Conservation (phyloP, 2,797 vertebrate species). For the Labroides dimidiatus region DNA sequence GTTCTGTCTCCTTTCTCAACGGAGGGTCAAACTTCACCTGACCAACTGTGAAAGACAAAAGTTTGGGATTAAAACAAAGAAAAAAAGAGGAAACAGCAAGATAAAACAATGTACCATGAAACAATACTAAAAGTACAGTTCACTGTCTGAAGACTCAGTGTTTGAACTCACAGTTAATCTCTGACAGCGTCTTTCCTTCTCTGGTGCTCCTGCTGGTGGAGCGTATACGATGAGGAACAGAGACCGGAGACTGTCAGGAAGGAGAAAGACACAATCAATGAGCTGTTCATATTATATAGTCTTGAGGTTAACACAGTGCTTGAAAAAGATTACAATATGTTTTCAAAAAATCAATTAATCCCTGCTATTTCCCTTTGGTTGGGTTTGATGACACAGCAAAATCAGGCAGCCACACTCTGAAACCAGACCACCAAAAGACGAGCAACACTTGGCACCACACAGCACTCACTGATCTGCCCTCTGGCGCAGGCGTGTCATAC, state of each 20-base stretch:
- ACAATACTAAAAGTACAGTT: not conserved
- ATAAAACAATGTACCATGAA: not conserved
- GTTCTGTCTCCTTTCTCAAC: conserved; percentile 95
- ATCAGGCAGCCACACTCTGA: conserved; percentile 51
- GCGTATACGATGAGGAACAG: conserved; percentile 95
- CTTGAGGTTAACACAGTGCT: conserved; percentile 11
- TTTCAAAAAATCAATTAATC: conserved; percentile 14
- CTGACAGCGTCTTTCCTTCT: conserved; percentile 96
- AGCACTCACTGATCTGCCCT: not conserved
- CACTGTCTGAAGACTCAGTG: not conserved
- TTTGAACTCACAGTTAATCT: conserved; percentile 94
- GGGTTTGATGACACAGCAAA: conserved; percentile 70
- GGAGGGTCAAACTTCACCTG: conserved; percentile 98
- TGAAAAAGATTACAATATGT: conserved; percentile 34
- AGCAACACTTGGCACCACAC: conserved; percentile 36
- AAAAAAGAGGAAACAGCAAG: not conserved
- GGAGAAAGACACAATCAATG: conserved; percentile 38
- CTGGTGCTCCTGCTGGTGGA: conserved; percentile 94
- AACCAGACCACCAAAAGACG: conserved; percentile 56
- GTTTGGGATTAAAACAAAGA: not conserved
- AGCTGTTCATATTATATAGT: conserved; percentile 16
- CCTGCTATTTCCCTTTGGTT: conserved; percentile 60
- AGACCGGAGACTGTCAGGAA: conserved; percentile 88
- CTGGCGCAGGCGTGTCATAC: not conserved
- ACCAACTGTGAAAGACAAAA: conserved; percentile 83